phyloP scores from a whole-genome alignment of 2,888 invertebrate genomes.

The Physocephala rufipes region DNA sequence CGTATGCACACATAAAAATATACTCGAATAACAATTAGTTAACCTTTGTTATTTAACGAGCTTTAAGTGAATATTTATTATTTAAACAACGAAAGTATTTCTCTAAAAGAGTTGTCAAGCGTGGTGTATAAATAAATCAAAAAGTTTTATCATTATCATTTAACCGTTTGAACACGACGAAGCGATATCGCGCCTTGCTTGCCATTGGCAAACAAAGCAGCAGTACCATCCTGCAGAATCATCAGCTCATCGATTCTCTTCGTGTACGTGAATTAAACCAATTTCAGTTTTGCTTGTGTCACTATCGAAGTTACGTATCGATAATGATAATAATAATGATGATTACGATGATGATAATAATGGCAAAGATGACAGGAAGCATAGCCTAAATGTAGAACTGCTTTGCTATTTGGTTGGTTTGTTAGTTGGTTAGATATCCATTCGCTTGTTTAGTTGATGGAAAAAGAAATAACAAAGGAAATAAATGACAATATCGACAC shows the following conservation, averaged over 20 bases:
- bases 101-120: too few relatives aligned
- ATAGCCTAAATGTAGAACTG: too few relatives aligned
- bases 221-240: slow-evolving; percentile 37
- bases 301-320: slow-evolving; percentile 40
- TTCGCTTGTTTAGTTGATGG: slow-evolving; percentile 2
- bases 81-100: too few relatives aligned
- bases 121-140: too few relatives aligned
- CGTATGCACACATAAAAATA: too few relatives aligned
- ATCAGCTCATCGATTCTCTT: slow-evolving; percentile 37
- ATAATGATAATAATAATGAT: slow-evolving; percentile 42
- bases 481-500: slow-evolving; percentile 37
- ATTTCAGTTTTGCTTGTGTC: slow-evolving; percentile 42
- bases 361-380: slow-evolving; percentile 35
- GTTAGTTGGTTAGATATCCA: slow-evolving; percentile 21
- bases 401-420: not conserved
- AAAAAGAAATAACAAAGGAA: slow-evolving; percentile 16
- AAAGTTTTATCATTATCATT: too few relatives aligned
- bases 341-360: slow-evolving; percentile 43
- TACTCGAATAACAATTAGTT: too few relatives aligned
- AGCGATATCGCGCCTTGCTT: too few relatives aligned
- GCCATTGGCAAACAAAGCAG: not conserved
- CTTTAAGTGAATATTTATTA: too few relatives aligned
- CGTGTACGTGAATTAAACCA: slow-evolving; percentile 41
- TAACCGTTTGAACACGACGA: too few relatives aligned
- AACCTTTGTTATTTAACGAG: too few relatives aligned